Evolutionary conservation across 2,797 vertebrate genomes (phyloP).

Genomic region (Halcyon smyrnensis): DNA sequence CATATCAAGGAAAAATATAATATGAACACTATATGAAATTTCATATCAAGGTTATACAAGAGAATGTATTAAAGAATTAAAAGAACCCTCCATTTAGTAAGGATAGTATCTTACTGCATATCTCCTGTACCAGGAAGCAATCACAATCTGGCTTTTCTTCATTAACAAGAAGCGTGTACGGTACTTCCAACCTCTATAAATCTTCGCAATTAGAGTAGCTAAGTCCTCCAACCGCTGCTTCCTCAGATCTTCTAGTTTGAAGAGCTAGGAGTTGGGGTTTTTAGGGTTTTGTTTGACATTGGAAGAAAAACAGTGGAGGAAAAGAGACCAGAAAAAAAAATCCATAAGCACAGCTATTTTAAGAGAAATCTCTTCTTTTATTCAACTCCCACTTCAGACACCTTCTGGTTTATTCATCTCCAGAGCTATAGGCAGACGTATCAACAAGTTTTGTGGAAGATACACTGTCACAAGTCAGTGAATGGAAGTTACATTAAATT

Average conservation of each 20-base stretch:
- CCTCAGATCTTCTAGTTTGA: slow-evolving; percentile 92
- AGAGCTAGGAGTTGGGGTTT: slow-evolving; percentile 80
- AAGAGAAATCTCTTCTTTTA: not conserved
- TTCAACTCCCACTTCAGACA: not conserved
- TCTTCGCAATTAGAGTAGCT: slow-evolving; percentile 95
- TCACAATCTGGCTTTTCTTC: slow-evolving; percentile 92
- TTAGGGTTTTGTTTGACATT: not conserved
- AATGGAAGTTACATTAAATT: not conserved
- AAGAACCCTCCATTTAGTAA: not conserved
- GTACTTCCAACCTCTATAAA: slow-evolving; percentile 96
- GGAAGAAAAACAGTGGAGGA: not conserved
- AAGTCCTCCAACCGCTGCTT: slow-evolving; percentile 91
- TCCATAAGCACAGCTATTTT: not conserved
- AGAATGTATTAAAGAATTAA: not conserved
- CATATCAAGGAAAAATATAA: not conserved
- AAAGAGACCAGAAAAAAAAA: not conserved
- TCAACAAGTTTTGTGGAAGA: not conserved
- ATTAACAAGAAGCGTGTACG: slow-evolving; percentile 90
- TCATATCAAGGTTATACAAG: not conserved
- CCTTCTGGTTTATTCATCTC: not conserved
- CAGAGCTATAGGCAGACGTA: not conserved
- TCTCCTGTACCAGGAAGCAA: slow-evolving; percentile 92
- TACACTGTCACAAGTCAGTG: not conserved
- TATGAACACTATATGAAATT: not conserved
- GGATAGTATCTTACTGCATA: slow-evolving; percentile 83